These are phyloP conservation scores for Mormyrops boulengeri DNA, from an alignment of 2,797 vertebrate species.

Conservation along the genomic window DNA sequence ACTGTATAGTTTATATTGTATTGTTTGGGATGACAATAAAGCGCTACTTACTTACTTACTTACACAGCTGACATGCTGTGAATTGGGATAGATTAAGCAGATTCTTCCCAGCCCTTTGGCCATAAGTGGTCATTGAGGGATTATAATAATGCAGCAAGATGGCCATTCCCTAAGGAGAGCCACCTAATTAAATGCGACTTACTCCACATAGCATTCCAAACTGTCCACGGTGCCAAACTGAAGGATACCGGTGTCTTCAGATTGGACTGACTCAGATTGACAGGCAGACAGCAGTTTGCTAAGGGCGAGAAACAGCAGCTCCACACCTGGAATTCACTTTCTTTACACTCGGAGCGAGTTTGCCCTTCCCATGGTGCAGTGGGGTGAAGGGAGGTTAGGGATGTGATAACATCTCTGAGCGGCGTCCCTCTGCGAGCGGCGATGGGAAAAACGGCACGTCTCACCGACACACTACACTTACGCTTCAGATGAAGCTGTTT, in stretches of 20 bases:
- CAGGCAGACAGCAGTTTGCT: background rate
- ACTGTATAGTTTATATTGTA: too few species aligned
- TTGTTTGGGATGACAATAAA: too few species aligned
- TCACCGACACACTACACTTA: conserved; percentile 20
- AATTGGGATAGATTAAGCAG: conserved; percentile 41
- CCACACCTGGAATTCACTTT: background rate
- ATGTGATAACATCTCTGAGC: background rate
- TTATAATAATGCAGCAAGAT: background rate
- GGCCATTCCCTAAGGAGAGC: conserved; percentile 22
- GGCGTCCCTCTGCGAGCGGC: background rate
- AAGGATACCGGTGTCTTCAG: background rate
- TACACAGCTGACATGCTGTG: conserved; percentile 24
- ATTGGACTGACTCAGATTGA: background rate
- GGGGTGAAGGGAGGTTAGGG: background rate
- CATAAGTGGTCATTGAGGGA: background rate
- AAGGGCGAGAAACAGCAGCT: background rate
- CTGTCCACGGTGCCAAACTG: background rate
- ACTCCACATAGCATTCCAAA: background rate
- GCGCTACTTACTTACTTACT: too few species aligned
- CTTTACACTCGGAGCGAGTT: background rate
- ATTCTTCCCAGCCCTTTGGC: background rate
- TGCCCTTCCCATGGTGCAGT: background rate
- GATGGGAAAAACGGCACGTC: background rate
- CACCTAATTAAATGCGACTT: background rate
- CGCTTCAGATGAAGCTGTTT: conserved; percentile 30